Evolutionary conservation across 2,888 invertebrate genomes (phyloP).

Genomic region (Pseudococcus longispinus): DNA sequence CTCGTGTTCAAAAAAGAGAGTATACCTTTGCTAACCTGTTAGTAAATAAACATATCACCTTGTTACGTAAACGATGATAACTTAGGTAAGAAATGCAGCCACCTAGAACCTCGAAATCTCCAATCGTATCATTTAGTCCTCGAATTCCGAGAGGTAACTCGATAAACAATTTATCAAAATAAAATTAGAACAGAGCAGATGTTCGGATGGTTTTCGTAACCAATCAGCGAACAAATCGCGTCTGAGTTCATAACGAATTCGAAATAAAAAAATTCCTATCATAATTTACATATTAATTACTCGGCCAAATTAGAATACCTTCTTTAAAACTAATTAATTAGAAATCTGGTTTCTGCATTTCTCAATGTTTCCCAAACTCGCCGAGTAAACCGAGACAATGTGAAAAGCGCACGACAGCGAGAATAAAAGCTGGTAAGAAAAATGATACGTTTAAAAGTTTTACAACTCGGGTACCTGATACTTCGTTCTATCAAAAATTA

Average conservation of each 20-base stretch:
- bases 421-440: neutral
- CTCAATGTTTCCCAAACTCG: slow-evolving; percentile 2
- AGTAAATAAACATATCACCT: too few species aligned
- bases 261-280: neutral
- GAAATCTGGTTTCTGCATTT: slow-evolving; percentile 25
- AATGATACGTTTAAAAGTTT: neutral
- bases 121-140: neutral
- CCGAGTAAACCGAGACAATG: neutral
- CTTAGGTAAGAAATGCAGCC: neutral
- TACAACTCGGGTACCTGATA: neutral
- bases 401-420: neutral
- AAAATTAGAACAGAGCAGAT: neutral
- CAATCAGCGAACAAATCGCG: neutral
- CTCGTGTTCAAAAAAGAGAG: too few species aligned
- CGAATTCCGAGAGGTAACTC: neutral
- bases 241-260: neutral
- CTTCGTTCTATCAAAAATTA: neutral
- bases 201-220: neutral
- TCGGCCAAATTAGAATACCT: slow-evolving; percentile 15
- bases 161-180: neutral
- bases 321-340: slow-evolving; percentile 18
- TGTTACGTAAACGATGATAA: neutral
- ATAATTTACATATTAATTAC: slow-evolving; percentile 21
- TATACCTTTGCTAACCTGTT: too few species aligned
- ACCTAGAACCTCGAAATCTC: neutral